These are phyloP conservation scores for Diarsia rubi DNA, from an alignment of 2,888 invertebrate species.

Conservation along the genomic window DNA sequence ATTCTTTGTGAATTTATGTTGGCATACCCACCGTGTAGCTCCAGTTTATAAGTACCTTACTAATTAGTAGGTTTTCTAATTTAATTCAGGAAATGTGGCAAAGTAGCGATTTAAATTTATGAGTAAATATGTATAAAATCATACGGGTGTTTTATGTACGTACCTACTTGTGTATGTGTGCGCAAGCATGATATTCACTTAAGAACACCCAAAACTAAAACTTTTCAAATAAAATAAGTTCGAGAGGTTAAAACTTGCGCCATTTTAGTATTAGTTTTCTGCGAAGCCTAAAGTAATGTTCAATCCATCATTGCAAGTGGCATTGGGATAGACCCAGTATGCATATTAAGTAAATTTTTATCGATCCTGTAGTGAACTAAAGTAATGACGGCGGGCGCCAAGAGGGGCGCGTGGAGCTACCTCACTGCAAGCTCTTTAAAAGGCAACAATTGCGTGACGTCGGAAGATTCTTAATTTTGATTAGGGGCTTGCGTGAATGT, in stretches of 20 bases:
- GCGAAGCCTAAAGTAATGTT: slow-evolving; percentile 52
- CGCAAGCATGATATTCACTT: slow-evolving; percentile 1
- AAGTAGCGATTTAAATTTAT: background rate
- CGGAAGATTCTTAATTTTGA: slow-evolving; percentile 85
- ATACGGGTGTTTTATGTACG: background rate
- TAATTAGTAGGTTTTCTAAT: slow-evolving; percentile 25
- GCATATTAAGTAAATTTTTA: slow-evolving; percentile 84
- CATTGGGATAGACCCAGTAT: slow-evolving; percentile 73
- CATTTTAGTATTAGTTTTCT: slow-evolving; percentile 38
- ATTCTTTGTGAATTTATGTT: slow-evolving; percentile 23
- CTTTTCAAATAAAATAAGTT: slow-evolving; percentile 17
- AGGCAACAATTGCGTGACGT: slow-evolving; percentile 82
- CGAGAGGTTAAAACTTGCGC: slow-evolving; percentile 12
- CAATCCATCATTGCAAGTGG: slow-evolving; percentile 76
- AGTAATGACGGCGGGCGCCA: slow-evolving; percentile 62
- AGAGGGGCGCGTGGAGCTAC: slow-evolving; percentile 42
- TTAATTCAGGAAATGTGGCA: slow-evolving; percentile 6
- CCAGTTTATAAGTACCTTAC: background rate
- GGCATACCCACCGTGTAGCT: background rate
- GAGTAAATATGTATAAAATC: background rate
- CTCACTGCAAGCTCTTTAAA: slow-evolving; percentile 68
- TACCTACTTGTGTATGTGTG: background rate
- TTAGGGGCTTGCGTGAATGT: slow-evolving; percentile 84
- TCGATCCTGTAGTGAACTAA: slow-evolving; percentile 76
- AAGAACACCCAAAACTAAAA: slow-evolving; percentile 24